Conservation (phyloP, 2,888 invertebrate species). For the Ormyrus labotus region DNA sequence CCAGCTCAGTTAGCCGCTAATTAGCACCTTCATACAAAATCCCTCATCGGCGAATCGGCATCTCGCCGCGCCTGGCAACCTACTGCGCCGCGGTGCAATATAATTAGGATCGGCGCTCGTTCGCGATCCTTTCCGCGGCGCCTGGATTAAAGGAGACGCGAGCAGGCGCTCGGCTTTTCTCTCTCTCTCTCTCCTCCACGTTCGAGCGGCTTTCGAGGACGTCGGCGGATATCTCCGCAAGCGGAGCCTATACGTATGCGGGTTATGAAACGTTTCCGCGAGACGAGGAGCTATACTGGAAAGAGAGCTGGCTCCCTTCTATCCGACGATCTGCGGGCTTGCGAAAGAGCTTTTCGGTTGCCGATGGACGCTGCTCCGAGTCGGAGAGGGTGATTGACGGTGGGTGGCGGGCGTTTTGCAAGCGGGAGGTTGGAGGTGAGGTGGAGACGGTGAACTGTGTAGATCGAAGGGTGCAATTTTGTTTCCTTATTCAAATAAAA, state of each 20-base stretch:
- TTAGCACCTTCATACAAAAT: too few species aligned
- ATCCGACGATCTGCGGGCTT: neutral
- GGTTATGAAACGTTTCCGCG: slow-evolving; percentile 63
- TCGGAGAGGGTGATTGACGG: too few species aligned
- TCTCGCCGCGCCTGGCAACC: too few species aligned
- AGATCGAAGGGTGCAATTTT: too few species aligned
- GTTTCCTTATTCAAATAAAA: too few species aligned
- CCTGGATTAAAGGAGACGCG: neutral
- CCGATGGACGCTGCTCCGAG: too few species aligned
- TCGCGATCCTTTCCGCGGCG: neutral
- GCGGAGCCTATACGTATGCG: slow-evolving; percentile 42
- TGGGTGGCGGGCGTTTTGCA: too few species aligned
- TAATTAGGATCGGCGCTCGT: neutral
- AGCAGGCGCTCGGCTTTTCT: slow-evolving; percentile 12
- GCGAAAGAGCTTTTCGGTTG: too few species aligned
- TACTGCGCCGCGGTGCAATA: neutral
- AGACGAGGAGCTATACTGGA: neutral
- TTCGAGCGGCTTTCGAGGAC: slow-evolving; percentile 66
- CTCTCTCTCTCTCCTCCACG: slow-evolving; percentile 62
- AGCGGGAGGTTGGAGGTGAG: too few species aligned
- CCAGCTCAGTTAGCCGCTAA: too few species aligned
- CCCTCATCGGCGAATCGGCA: too few species aligned
- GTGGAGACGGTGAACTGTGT: too few species aligned
- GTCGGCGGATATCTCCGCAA: slow-evolving; percentile 57
- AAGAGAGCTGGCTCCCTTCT: slow-evolving; percentile 5